These are phyloP conservation scores for Theretra japonica DNA, from an alignment of 2,888 invertebrate species.

Conservation along the genomic window DNA sequence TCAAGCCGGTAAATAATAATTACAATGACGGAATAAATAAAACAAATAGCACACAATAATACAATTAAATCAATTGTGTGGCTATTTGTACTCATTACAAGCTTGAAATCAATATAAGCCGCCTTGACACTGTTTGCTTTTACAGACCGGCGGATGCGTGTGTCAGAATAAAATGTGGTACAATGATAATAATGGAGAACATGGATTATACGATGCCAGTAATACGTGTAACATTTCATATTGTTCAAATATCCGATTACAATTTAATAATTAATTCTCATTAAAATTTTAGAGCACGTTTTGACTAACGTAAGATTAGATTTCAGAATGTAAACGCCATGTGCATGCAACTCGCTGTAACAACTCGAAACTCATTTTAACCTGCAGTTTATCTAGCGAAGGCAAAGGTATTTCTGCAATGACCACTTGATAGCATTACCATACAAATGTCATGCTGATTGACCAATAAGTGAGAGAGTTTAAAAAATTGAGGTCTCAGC, in stretches of 20 bases:
- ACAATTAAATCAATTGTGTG: slow-evolving; percentile 58
- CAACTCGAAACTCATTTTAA: neutral
- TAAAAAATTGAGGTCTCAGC: slow-evolving; percentile 82
- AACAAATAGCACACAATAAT: slow-evolving; percentile 49
- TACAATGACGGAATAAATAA: slow-evolving; percentile 40
- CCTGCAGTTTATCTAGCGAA: slow-evolving; percentile 30
- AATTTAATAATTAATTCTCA: too few relatives aligned
- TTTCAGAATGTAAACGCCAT: neutral
- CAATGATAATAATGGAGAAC: slow-evolving; percentile 56
- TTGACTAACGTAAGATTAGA: neutral
- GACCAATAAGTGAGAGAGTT: slow-evolving; percentile 82
- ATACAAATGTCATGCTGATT: slow-evolving; percentile 79
- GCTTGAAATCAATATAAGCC: slow-evolving; percentile 75
- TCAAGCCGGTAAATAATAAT: slow-evolving; percentile 32
- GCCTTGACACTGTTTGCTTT: slow-evolving; percentile 79
- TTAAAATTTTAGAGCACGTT: neutral
- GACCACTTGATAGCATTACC: slow-evolving; percentile 63
- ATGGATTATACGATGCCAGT: slow-evolving; percentile 47
- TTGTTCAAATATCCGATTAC: neutral
- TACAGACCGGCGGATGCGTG: slow-evolving; percentile 69
- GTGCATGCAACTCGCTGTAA: neutral
- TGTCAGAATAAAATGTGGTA: slow-evolving; percentile 65
- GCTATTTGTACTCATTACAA: slow-evolving; percentile 68
- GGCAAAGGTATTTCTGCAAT: slow-evolving; percentile 56
- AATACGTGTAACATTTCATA: neutral